Evolutionary conservation across 2,113 vertebrate species (phyloP).

Genomic region (Phaethon lepturus): DNA sequence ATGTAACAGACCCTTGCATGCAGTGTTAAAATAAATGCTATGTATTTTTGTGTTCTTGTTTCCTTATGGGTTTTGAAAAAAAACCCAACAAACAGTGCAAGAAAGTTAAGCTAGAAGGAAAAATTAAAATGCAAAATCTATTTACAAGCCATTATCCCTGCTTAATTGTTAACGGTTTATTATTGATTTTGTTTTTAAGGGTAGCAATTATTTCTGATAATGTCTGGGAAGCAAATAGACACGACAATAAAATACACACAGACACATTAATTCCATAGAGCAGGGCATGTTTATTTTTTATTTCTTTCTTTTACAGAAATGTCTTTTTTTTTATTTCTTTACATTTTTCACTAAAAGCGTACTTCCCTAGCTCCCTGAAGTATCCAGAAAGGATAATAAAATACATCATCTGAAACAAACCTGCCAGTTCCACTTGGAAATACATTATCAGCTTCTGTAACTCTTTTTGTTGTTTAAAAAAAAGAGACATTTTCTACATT

Average conservation of each 20-base stretch:
- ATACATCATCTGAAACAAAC: not conserved
- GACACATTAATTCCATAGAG: not conserved
- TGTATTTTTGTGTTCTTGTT: not conserved
- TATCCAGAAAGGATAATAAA: not conserved
- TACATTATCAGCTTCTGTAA: not conserved
- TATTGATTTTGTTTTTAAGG: not conserved
- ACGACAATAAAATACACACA: not conserved
- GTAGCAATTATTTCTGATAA: not conserved
- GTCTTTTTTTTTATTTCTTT: not conserved
- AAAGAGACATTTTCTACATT: not conserved
- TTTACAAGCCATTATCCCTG: not conserved
- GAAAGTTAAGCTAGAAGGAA: not conserved
- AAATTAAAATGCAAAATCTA: not conserved
- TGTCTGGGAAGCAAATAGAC: not conserved
- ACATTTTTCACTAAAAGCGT: not conserved
- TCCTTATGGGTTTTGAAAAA: not conserved
- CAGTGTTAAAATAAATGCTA: not conserved
- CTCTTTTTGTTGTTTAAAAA: not conserved
- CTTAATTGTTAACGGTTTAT: not conserved
- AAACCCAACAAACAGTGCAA: not conserved
- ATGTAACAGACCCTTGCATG: not conserved
- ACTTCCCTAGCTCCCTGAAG: not conserved
- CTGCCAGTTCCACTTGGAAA: not conserved
- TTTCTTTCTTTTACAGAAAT: not conserved
- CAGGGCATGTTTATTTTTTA: accelerated